Percentiles rank a stretch among this genome's conserved stretches.
phyloP scores from a whole-genome alignment of 2,113 vertebrate species.

The Peromyscus californicus region DNA sequence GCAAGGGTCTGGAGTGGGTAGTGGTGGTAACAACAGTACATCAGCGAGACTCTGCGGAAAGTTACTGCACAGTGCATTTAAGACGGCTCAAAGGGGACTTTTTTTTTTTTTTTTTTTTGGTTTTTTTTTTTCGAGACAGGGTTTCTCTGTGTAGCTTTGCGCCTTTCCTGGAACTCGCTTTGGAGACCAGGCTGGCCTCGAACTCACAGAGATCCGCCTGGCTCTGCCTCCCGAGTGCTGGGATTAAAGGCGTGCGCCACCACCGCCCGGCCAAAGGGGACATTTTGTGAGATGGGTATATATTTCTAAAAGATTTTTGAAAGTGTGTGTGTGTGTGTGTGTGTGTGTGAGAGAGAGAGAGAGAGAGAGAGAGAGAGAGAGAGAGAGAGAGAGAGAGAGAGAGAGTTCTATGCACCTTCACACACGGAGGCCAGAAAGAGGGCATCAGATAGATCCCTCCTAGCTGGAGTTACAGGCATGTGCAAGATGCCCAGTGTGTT shows the following conservation, averaged over 20 bases:
- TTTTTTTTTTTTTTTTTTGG: too few species aligned
- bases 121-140: too few species aligned
- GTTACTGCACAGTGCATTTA: too few species aligned
- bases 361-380: background rate
- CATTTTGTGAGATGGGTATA: background rate
- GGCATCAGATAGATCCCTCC: background rate
- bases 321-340: background rate
- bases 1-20: background rate
- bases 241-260: too few species aligned
- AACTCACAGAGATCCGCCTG: too few species aligned
- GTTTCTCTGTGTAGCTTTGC: too few species aligned
- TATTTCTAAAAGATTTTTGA: background rate
- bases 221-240: too few species aligned
- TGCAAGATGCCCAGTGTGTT: background rate
- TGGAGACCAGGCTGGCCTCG: too few species aligned
- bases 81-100: background rate
- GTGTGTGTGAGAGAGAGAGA: background rate
- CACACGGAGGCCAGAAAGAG: background rate
- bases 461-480: background rate
- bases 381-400: background rate
- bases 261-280: too few species aligned
- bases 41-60: background rate
- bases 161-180: too few species aligned
- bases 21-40: rapidly evolving
- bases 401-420: background rate